phyloP scores from a whole-genome alignment of 1,140 invertebrate genomes.

The Vollenhovia emeryi region DNA sequence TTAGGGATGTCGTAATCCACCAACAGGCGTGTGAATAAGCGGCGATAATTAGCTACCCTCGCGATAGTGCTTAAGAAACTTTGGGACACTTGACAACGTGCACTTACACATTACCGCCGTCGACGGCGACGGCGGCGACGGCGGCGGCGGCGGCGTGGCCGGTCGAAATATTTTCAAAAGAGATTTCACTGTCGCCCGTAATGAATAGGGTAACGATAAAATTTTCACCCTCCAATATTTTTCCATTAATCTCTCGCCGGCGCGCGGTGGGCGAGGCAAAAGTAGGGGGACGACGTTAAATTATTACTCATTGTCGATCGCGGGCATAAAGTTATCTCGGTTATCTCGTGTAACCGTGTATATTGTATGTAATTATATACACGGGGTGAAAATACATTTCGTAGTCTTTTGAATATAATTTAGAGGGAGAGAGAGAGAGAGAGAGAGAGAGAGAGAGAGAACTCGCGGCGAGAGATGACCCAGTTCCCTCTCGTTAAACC shows the following conservation, averaged over 20 bases:
- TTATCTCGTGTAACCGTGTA: not conserved
- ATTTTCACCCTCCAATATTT: slow-evolving; percentile 42
- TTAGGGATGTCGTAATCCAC: slow-evolving; percentile 47
- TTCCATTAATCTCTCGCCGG: slow-evolving; percentile 33
- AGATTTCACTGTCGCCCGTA: slow-evolving; percentile 29
- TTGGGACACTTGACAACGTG: slow-evolving; percentile 29
- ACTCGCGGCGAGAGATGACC: not conserved
- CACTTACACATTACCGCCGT: slow-evolving; percentile 29
- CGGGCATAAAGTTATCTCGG: not conserved
- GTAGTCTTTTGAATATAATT: not conserved
- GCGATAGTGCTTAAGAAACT: slow-evolving; percentile 50
- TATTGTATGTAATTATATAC: not conserved
- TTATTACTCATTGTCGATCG: slow-evolving; percentile 24
- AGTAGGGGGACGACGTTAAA: slow-evolving; percentile 18
- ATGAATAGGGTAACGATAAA: slow-evolving; percentile 43
- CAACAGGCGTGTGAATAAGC: slow-evolving; percentile 52
- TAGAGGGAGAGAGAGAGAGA: not conserved
- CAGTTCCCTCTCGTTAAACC: not conserved
- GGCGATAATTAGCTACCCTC: slow-evolving; percentile 55
- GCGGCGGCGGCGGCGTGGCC: not conserved
- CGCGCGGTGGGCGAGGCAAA: not conserved
- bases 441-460: not conserved
- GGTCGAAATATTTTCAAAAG: slow-evolving; percentile 52
- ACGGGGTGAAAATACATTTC: not conserved
- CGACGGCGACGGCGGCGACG: not conserved